phyloP scores from a whole-genome alignment of 2,113 vertebrate genomes.

The Polyodon spathula region DNA sequence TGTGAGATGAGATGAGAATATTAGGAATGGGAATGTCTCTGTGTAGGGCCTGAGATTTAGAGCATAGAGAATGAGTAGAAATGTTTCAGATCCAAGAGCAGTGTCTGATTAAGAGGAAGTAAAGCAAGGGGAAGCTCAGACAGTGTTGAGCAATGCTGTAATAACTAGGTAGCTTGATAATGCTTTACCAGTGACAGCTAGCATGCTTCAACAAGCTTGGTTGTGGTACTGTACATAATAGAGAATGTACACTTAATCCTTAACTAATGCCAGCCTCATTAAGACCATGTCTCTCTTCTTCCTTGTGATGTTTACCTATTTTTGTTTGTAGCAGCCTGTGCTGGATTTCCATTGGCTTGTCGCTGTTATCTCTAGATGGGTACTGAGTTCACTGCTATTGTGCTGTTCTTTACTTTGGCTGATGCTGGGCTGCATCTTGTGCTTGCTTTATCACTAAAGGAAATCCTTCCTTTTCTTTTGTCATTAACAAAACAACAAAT shows the following conservation, averaged over 20 bases:
- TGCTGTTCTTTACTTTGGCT: conserved; percentile 29
- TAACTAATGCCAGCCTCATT: conserved; percentile 28
- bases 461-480: conserved; percentile 18
- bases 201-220: too few relatives aligned
- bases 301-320: conserved; percentile 11
- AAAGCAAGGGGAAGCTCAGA: too few relatives aligned
- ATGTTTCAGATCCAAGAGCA: too few relatives aligned
- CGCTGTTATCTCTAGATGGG: conserved; percentile 38
- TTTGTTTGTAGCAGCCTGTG: conserved; percentile 9
- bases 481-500: conserved; percentile 14
- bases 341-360: conserved; percentile 38
- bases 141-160: too few relatives aligned
- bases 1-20: too few relatives aligned
- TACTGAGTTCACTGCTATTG: conserved; percentile 29
- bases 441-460: conserved; percentile 35
- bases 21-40: too few relatives aligned
- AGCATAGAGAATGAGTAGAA: too few relatives aligned
- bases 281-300: conserved; percentile 24
- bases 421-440: conserved; percentile 30
- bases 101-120: too few relatives aligned
- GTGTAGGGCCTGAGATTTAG: too few relatives aligned
- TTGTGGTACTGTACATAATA: not conserved
- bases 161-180: too few relatives aligned
- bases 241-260: conserved; percentile 33
- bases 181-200: too few relatives aligned